These are phyloP conservation scores for Chelon labrosus DNA, from an alignment of 2,797 vertebrate species.

Conservation along the genomic window DNA sequence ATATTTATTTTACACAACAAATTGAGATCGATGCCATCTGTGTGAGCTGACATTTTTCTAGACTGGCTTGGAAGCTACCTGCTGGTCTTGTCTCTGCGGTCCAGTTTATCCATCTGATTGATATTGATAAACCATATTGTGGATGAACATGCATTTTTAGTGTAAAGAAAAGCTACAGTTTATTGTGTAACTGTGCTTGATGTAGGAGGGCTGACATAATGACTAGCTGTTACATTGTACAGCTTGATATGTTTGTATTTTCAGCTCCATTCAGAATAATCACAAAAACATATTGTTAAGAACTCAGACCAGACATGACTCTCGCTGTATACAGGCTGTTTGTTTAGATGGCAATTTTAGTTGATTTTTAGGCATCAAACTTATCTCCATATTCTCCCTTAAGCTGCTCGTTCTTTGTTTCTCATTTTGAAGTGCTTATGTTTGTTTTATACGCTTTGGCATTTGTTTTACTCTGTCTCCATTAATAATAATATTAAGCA, in stretches of 20 bases:
- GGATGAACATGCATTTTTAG: not conserved
- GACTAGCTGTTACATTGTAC: conserved; percentile 16
- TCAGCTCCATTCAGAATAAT: conserved; percentile 3
- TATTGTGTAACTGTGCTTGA: conserved; percentile 19
- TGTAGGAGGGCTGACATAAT: conserved; percentile 3
- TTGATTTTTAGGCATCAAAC: conserved; percentile 25
- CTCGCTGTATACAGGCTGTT: conserved; percentile 29
- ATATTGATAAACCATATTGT: conserved; percentile 2
- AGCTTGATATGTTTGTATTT: conserved; percentile 9
- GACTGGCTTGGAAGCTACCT: not conserved
- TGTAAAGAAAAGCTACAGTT: not conserved
- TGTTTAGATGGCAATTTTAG: conserved; percentile 46
- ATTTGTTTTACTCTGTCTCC: not conserved
- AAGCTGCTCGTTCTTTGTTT: conserved; percentile 29
- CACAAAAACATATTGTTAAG: no score
- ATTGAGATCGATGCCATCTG: conserved; percentile 1
- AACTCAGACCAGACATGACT: not conserved
- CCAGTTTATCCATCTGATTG: not conserved
- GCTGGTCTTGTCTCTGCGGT: not conserved
- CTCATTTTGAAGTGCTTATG: conserved; percentile 41
- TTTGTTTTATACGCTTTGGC: conserved; percentile 30
- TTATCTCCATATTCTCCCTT: conserved; percentile 39
- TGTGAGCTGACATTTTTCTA: not conserved
- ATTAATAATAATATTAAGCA: conserved; percentile 11
- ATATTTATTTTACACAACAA: conserved; percentile 15